Percentiles rank a stretch among this genome's conserved stretches.
Evolutionary conservation across 1,140 invertebrate genomes (phyloP).

Genomic region (Hyphantria cunea): DNA sequence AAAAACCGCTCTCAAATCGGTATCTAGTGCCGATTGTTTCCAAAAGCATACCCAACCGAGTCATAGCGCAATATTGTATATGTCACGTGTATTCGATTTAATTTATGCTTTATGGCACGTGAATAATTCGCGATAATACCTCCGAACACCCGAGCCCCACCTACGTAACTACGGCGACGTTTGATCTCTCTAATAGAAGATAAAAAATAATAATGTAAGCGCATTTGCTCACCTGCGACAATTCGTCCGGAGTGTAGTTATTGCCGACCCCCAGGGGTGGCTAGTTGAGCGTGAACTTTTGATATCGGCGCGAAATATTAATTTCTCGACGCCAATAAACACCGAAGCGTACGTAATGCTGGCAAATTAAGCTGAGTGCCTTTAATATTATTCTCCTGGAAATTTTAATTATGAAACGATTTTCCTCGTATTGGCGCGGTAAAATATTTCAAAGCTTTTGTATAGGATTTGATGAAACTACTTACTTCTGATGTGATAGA

Average conservation of each 20-base stretch:
- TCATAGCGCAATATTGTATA: constrained; percentile 57
- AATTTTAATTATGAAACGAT: constrained; percentile 68
- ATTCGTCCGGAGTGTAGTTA: constrained; percentile 70
- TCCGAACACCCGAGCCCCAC: constrained; percentile 18
- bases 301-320: constrained; percentile 80
- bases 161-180: constrained; percentile 65
- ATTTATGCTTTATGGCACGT: constrained; percentile 79
- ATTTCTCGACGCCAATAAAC: constrained; percentile 78
- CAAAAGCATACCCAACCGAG: constrained; percentile 50
- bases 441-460: constrained; percentile 18
- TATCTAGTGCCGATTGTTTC: constrained; percentile 66
- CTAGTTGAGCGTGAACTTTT: constrained; percentile 80
- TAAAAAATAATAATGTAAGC: constrained; percentile 79
- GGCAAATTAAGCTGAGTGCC: constrained; percentile 78
- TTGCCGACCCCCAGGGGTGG: constrained; percentile 68
- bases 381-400: constrained; percentile 74
- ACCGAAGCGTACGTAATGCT: constrained; percentile 71
- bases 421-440: constrained; percentile 29
- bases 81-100: constrained; percentile 66
- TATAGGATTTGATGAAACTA: constrained; percentile 15
- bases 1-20: constrained; percentile 28
- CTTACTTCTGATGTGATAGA: background rate
- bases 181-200: constrained; percentile 68
- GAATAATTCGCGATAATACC: constrained; percentile 75
- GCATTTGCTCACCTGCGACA: constrained; percentile 77